Percentiles rank a stretch among this genome's conserved stretches.
Conservation (phyloP, 2,888 invertebrate genomes). For the Cheilosia soror region DNA sequence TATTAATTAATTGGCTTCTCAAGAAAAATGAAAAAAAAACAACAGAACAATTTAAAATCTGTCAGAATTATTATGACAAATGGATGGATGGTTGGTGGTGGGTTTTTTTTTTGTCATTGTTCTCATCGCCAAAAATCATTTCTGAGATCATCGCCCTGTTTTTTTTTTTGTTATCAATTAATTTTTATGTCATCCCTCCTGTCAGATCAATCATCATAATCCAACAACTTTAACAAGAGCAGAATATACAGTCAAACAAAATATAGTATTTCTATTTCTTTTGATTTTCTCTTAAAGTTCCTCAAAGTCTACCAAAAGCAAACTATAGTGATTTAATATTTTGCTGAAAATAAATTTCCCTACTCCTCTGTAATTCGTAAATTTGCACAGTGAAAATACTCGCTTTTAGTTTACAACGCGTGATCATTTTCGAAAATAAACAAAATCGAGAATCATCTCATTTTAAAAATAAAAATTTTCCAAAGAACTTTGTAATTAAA, state of each 20-base stretch:
- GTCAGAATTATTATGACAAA: conserved; percentile 8
- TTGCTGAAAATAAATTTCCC: conserved; percentile 4
- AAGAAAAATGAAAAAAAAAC: no score
- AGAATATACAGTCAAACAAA: background rate
- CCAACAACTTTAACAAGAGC: conserved; percentile 20
- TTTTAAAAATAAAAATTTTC: background rate
- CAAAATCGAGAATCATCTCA: background rate
- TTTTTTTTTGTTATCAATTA: conserved; percentile 26
- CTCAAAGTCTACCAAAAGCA: conserved; percentile 39
- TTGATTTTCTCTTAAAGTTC: conserved; percentile 32
- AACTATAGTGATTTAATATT: conserved; percentile 37
- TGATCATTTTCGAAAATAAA: conserved; percentile 46
- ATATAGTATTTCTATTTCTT: background rate
- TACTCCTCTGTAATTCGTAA: background rate
- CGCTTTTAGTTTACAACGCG: conserved; percentile 15
- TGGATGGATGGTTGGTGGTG: no score
- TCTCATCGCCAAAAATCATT: conserved; percentile 26
- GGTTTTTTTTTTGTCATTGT: background rate
- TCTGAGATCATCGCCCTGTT: conserved; percentile 48
- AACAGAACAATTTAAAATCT: background rate
- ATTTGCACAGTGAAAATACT: background rate
- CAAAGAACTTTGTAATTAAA: background rate
- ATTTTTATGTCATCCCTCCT: conserved; percentile 3
- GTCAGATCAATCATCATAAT: conserved; percentile 55
- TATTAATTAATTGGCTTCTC: no score